Base-by-base conservation (phyloP, 2,888 invertebrate species). In the Choreutis nemorana region DNA sequence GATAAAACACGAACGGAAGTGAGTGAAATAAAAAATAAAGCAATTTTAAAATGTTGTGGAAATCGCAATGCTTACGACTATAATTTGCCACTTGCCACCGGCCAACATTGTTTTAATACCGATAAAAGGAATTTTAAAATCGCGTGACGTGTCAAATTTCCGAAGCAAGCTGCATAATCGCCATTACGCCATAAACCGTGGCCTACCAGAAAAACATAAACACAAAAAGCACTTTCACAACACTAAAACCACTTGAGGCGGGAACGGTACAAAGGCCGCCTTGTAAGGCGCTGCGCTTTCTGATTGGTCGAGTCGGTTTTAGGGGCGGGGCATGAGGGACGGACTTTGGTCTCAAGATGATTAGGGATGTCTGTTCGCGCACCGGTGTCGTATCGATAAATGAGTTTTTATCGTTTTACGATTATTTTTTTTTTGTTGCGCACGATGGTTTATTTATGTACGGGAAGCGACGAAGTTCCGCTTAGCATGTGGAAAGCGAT, bases 221-320 rank as follows among this genome's bases (percentile, higher is more conserved):
- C 47, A 50, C 55, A 66, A 67, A 68, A 65, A 65, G 52, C 35
- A 48, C 56, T 61, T 65, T 60, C 68, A 54, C 73, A 72, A 61
- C 73, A 72, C 73, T 72, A 72, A 61, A 66, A 56, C 14, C 50
- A 48, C 48, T 51, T 36, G 46, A 60, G 71, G 68, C 64, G 70
- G 63, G 30, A 23, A 40, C 49, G 39, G 42, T 5, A 47, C 28
- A 50, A 44, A 49, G 36, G 33, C 56, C 52, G 51, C 63, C 70
- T 63, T 31, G 51, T 41, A 34, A 43, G 34, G 38, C 37, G 42
- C 47, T 47, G 48, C 35, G 37, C 30, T 24, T 40, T 40, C 42
- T 48, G 41, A 72, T 73, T 77, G 63, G 75, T 34, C 38, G 55
- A 62, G 44, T 51, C 47, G 44, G 15, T 23, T 8, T 27, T 43